Base-by-base conservation (phyloP, 2,113 vertebrate genomes). In the Crotophaga sulcirostris region DNA sequence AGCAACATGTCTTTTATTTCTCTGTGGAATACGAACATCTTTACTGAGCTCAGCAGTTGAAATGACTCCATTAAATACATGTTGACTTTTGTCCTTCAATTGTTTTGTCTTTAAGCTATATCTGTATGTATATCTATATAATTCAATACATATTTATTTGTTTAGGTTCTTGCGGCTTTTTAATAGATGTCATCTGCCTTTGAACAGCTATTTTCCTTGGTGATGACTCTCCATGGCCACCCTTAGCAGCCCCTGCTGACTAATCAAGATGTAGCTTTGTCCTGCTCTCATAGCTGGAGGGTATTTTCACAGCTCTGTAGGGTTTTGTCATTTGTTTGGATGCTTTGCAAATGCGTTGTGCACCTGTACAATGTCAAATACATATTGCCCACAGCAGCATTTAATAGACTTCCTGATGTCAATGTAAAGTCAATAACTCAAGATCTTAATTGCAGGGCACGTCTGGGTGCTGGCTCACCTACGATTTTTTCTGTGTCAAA, bases 331-430 rank as follows among this genome's bases (percentile, higher is more conserved):
- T 70, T 91, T 55, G 5, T 63, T 75, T 36, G 84, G 84, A 40
- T 76, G 87, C 84, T 96, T 86, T 68, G 77, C 49, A 72, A 8
- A 60, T 8, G 74, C 76, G 59, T 68, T 88, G 67, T 89, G 92
- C 58, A 83, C 87, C 91, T 87, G 83, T 33, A 45, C 93, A 90
- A 87, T 85, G 94, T 94, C 93, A 89, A 91, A 83, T 75, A 84
- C 92, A 54, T 62, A 64, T 80, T 95, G 96, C 89, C 93, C 88
- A 80, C 73, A 62, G 92, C 92, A 93, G 84, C 84, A 55, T 87
- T 97, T 96, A 84, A 96, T 94, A 79, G 84, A 77, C 93, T 90
- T 95, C 84, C 88, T 36, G 84, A 85, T 93, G 88, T 89, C 94
- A 75, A 45, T 68, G 56, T 24, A 21, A 95, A 96, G 92, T 91